Conservation (phyloP, 2,113 vertebrate species). For the Strix uralensis region DNA sequence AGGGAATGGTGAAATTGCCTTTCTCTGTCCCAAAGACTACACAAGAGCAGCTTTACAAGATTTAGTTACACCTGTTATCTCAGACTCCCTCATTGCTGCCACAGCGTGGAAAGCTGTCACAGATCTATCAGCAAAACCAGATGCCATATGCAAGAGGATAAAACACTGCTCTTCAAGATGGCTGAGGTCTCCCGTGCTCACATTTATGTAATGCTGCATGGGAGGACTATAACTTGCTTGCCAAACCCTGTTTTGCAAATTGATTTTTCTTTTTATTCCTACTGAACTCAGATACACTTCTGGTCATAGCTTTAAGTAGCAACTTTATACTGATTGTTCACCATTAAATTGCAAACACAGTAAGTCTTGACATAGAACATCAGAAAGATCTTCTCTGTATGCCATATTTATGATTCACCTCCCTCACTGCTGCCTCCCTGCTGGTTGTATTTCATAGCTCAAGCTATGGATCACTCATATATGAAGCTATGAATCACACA, state of each 20-base stretch:
- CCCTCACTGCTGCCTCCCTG: background rate
- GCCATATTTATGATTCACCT: background rate
- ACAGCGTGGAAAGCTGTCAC: background rate
- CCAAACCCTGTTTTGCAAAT: background rate
- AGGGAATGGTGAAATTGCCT: background rate
- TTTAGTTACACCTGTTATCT: fast-evolving
- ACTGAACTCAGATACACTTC: background rate
- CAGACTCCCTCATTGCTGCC: background rate
- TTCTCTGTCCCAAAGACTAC: background rate
- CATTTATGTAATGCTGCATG: fast-evolving
- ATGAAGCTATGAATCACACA: background rate
- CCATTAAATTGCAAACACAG: background rate
- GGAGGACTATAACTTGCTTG: background rate
- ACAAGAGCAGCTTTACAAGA: background rate
- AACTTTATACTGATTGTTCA: background rate
- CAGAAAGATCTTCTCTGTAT: background rate
- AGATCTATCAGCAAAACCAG: background rate
- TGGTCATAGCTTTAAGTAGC: background rate
- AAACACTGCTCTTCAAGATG: fast-evolving
- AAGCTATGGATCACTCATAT: background rate
- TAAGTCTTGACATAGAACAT: background rate
- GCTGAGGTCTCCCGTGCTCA: background rate
- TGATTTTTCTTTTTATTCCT: background rate
- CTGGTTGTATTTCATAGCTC: background rate
- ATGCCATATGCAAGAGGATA: background rate